Evolutionary conservation across 2,797 vertebrate genomes (phyloP).

Genomic region (Cottoperca gobio): DNA sequence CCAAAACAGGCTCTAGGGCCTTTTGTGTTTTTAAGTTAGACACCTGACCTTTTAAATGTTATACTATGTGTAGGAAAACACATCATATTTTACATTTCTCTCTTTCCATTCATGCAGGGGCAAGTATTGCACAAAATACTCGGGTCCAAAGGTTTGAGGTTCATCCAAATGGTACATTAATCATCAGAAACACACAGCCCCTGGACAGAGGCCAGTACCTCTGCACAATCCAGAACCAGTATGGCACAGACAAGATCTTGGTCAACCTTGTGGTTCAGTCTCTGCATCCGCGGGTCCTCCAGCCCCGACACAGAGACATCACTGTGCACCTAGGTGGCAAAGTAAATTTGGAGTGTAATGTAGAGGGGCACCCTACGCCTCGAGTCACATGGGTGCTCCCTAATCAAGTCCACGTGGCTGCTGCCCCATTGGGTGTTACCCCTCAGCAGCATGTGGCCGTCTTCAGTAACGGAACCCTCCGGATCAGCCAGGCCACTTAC

Average conservation of each 20-base stretch:
- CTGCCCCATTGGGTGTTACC: conserved; percentile 45
- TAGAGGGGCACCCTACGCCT: conserved; percentile 85
- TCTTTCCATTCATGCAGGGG: conserved; percentile 77
- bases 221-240: conserved; percentile 89
- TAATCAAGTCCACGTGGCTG: conserved; percentile 71
- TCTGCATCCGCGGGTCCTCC: conserved; percentile 84
- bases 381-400: conserved; percentile 92
- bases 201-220: conserved; percentile 90
- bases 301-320: conserved; percentile 86
- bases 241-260: conserved; percentile 84
- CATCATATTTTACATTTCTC: no score
- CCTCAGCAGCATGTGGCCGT: conserved; percentile 79
- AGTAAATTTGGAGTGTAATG: conserved; percentile 87
- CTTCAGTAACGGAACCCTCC: conserved; percentile 86
- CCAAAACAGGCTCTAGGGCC: no score
- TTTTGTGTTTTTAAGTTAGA: no score
- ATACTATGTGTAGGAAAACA: no score
- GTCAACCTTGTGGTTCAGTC: conserved; percentile 84
- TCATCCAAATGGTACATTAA: conserved; percentile 88
- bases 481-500: conserved; percentile 83
- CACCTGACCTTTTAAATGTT: no score
- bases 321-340: conserved; percentile 85
- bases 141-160: conserved; percentile 89
- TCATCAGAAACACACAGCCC: conserved; percentile 85
- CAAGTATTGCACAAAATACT: conserved; percentile 85